Conservation (phyloP, 2,113 vertebrate genomes). For the Atractosteus spatula region DNA sequence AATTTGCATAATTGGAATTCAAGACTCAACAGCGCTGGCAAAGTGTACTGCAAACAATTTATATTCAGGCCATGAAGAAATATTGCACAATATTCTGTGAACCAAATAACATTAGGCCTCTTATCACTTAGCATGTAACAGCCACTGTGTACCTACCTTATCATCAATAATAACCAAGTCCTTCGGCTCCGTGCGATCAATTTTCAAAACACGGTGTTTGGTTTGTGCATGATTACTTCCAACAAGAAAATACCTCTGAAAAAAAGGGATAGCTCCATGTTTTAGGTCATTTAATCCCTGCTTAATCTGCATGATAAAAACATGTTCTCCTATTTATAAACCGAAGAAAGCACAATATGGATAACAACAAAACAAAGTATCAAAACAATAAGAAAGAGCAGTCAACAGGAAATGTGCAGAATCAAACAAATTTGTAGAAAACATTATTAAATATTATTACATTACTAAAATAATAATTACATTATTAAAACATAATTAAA, state of each 20-base stretch:
- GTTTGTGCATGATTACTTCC: constrained; percentile 93
- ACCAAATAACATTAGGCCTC: constrained; percentile 46
- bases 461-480: too few species aligned
- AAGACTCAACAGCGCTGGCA: constrained; percentile 17
- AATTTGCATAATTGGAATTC: constrained; percentile 6
- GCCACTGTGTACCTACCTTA: constrained; percentile 67
- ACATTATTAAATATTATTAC: too few species aligned
- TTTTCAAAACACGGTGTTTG: constrained; percentile 90
- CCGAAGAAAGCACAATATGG: too few species aligned
- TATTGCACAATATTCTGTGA: constrained; percentile 38
- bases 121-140: background rate
- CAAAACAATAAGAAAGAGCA: too few species aligned
- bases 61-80: constrained; percentile 38
- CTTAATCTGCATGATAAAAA: background rate
- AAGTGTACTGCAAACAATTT: constrained; percentile 31
- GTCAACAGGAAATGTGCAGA: too few species aligned
- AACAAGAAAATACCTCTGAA: constrained; percentile 89
- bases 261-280: constrained; percentile 24
- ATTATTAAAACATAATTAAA: too few species aligned
- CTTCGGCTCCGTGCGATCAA: constrained; percentile 91
- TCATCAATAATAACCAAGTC: constrained; percentile 94
- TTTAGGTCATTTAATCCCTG: background rate
- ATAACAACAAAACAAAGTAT: too few species aligned
- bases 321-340: too few species aligned
- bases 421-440: too few species aligned